phyloP scores from a whole-genome alignment of 1,140 invertebrate species.

The Lordiphosa collinella region DNA sequence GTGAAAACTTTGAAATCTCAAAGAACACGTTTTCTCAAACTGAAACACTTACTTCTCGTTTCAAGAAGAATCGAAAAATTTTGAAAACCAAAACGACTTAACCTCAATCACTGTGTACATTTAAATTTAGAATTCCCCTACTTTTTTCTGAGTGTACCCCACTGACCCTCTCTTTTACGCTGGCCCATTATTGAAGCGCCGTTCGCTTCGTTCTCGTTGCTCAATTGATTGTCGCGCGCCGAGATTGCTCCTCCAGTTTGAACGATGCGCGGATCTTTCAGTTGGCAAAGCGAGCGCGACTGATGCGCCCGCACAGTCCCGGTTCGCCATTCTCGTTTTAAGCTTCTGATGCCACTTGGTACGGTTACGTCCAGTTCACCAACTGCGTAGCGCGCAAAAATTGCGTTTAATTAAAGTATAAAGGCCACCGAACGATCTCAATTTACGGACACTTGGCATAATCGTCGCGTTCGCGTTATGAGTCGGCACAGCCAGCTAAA shows the following conservation, averaged over 20 bases:
- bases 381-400: slow-evolving; percentile 62
- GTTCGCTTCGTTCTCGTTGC: slow-evolving; percentile 26
- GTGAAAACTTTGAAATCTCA: too few relatives aligned
- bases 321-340: slow-evolving; percentile 28
- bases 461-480: slow-evolving; percentile 32
- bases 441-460: slow-evolving; percentile 23
- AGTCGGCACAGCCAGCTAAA: slow-evolving; percentile 55
- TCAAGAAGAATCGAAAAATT: too few relatives aligned
- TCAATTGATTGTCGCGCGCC: slow-evolving; percentile 71
- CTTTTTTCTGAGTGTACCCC: too few relatives aligned
- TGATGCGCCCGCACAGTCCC: slow-evolving; percentile 45
- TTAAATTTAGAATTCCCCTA: too few relatives aligned
- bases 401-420: slow-evolving; percentile 74
- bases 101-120: too few relatives aligned
- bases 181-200: slow-evolving; percentile 30
- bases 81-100: too few relatives aligned
- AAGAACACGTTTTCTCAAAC: too few relatives aligned
- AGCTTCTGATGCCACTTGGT: slow-evolving; percentile 5
- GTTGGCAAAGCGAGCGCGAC: slow-evolving; percentile 63
- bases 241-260: slow-evolving; percentile 60
- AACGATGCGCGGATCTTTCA: slow-evolving; percentile 41
- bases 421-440: slow-evolving; percentile 52
- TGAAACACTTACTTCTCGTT: too few relatives aligned
- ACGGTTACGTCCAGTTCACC: slow-evolving; percentile 26
- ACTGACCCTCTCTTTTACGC: too few relatives aligned